Conservation (phyloP, 1,140 invertebrate species). For the Lucilia sericata region DNA sequence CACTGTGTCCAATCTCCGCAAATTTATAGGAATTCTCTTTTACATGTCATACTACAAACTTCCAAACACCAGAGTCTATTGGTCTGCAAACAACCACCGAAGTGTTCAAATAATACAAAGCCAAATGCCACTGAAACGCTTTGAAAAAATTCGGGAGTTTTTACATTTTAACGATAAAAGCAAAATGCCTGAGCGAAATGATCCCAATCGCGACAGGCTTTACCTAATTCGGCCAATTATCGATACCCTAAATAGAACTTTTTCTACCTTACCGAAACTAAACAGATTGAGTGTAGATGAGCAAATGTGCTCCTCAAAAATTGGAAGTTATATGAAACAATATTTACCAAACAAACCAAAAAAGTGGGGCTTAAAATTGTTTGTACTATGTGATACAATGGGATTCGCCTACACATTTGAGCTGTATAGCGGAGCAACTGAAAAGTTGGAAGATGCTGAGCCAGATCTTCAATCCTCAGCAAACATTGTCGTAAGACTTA, state of each 20-base stretch:
- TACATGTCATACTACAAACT: not conserved
- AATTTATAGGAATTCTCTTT: not conserved
- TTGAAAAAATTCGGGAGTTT: not conserved
- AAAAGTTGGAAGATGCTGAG: not conserved
- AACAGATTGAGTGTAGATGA: not conserved
- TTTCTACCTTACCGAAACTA: not conserved
- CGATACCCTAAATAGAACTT: not conserved
- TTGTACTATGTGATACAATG: not conserved
- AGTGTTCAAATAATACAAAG: not conserved
- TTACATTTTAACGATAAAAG: not conserved
- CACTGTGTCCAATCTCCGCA: not conserved
- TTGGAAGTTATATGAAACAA: not conserved
- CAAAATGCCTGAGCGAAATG: not conserved
- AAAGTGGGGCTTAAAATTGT: slow-evolving; percentile 14
- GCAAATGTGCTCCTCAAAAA: not conserved
- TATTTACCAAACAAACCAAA: not conserved
- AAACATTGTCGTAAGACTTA: not conserved
- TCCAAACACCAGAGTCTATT: not conserved
- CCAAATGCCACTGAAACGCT: not conserved
- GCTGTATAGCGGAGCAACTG: not conserved
- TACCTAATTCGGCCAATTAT: not conserved
- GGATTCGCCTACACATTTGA: not conserved
- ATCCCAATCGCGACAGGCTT: not conserved
- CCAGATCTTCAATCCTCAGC: not conserved
- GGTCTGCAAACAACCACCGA: not conserved